phyloP scores from a whole-genome alignment of 2,888 invertebrate genomes.

The Lepidochrysops patricia region DNA sequence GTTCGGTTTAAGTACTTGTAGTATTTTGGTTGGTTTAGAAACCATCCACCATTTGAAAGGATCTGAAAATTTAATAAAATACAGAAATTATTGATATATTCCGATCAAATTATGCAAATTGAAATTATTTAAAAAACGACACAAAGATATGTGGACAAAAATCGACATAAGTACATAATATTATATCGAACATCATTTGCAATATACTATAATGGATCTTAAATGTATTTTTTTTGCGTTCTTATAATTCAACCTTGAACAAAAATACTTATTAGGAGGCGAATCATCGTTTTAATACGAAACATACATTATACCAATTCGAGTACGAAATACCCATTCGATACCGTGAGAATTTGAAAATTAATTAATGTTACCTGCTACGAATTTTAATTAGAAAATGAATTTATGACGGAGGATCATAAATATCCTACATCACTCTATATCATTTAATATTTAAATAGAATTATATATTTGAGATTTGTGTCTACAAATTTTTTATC shows the following conservation, averaged over 20 bases:
- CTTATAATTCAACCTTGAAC: neutral
- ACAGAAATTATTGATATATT: neutral
- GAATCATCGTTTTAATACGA: conserved; percentile 1
- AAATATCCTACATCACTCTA: neutral
- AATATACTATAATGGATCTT: neutral
- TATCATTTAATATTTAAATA: neutral
- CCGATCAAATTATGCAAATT: neutral
- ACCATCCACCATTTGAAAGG: too few relatives aligned
- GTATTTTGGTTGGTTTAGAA: too few relatives aligned
- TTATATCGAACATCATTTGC: neutral
- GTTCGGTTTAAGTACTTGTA: too few relatives aligned
- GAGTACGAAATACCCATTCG: neutral
- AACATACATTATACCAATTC: neutral
- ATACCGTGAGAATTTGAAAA: neutral
- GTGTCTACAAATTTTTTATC: neutral
- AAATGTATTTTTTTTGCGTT: neutral
- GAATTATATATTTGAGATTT: neutral
- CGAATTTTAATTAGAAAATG: neutral
- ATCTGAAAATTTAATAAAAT: neutral
- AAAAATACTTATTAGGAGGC: conserved; percentile 3
- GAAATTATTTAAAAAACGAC: neutral
- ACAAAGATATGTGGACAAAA: neutral
- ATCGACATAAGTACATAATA: too few relatives aligned
- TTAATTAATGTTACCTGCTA: neutral
- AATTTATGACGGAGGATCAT: neutral